Evolutionary conservation across 2,888 invertebrate species (phyloP).

Genomic region (Hypomecis atomaria): DNA sequence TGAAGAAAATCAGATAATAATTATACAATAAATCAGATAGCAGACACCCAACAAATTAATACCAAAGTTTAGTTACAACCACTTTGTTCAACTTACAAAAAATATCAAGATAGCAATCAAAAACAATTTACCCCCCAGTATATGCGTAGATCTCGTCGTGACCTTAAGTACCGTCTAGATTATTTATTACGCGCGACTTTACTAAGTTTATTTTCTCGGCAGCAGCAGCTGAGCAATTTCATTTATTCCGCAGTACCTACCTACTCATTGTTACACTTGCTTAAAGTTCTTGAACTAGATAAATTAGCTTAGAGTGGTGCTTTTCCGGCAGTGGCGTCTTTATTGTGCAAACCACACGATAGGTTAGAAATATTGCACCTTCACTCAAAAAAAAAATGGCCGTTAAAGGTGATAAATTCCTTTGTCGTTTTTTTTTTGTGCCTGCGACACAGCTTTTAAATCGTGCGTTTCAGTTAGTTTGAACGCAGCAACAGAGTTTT

Average conservation of each 20-base stretch:
- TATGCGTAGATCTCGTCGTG: background rate
- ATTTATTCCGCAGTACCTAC: slow-evolving; percentile 59
- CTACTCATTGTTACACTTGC: slow-evolving; percentile 55
- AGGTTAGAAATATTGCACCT: slow-evolving; percentile 5
- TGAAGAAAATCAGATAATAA: too few relatives aligned
- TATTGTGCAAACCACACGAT: slow-evolving; percentile 37
- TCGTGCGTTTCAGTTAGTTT: too few relatives aligned
- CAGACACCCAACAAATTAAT: too few relatives aligned
- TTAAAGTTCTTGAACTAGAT: slow-evolving; percentile 56
- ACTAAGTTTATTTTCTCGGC: slow-evolving; percentile 52
- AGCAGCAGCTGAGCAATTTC: slow-evolving; percentile 60
- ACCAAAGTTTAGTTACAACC: too few relatives aligned
- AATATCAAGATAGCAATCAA: too few relatives aligned
- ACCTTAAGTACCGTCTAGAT: slow-evolving; percentile 29
- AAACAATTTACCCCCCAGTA: background rate
- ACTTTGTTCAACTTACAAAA: too few relatives aligned
- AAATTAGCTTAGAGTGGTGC: slow-evolving; percentile 49
- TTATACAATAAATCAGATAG: too few relatives aligned
- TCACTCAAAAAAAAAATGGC: too few relatives aligned
- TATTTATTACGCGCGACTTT: slow-evolving; percentile 33
- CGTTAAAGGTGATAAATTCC: too few relatives aligned
- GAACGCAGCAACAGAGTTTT: too few relatives aligned
- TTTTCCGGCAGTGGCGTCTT: slow-evolving; percentile 33
- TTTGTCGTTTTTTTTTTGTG: too few relatives aligned
- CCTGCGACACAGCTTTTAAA: too few relatives aligned